These are phyloP conservation scores for Pycnomerus fuliginosus DNA, from an alignment of 2,888 invertebrate genomes.

Conservation along the genomic window DNA sequence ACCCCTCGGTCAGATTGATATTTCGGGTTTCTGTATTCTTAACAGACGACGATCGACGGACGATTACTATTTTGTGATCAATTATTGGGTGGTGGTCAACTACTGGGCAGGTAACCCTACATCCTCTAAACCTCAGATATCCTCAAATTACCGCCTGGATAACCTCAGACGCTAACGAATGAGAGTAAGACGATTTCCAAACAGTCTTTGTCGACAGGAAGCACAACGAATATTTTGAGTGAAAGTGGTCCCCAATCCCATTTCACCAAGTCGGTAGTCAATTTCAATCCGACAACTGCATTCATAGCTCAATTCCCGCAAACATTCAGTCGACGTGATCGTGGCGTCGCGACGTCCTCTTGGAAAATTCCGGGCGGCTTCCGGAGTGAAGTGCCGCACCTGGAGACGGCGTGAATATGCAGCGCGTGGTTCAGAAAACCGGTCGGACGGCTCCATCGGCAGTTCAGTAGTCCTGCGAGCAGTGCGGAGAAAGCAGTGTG, in stretches of 20 bases:
- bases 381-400: conserved; percentile 13
- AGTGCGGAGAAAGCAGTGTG: conserved; percentile 24
- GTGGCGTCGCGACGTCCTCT: conserved; percentile 13
- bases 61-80: too few species aligned
- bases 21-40: too few species aligned
- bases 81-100: too few species aligned
- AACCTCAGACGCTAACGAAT: too few species aligned
- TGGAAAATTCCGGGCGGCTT: conserved; percentile 8
- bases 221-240: conserved; percentile 21
- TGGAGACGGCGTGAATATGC: not conserved
- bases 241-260: conserved; percentile 13
- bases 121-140: too few species aligned
- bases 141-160: too few species aligned
- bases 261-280: too few species aligned
- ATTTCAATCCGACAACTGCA: not conserved
- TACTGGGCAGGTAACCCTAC: too few species aligned
- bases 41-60: too few species aligned
- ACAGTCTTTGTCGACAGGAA: too few species aligned
- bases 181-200: too few species aligned
- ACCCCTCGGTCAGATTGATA: too few species aligned
- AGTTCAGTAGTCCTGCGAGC: conserved; percentile 27
- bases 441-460: conserved; percentile 24
- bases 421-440: conserved; percentile 8
- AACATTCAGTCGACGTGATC: conserved; percentile 4
- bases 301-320: conserved; percentile 1